A percentile compares a stretch with the other conserved stretches of the same genome.
These are phyloP conservation scores for Sebastolobus alascanus DNA, from an alignment of 2,797 vertebrate genomes.

Conservation along the genomic window DNA sequence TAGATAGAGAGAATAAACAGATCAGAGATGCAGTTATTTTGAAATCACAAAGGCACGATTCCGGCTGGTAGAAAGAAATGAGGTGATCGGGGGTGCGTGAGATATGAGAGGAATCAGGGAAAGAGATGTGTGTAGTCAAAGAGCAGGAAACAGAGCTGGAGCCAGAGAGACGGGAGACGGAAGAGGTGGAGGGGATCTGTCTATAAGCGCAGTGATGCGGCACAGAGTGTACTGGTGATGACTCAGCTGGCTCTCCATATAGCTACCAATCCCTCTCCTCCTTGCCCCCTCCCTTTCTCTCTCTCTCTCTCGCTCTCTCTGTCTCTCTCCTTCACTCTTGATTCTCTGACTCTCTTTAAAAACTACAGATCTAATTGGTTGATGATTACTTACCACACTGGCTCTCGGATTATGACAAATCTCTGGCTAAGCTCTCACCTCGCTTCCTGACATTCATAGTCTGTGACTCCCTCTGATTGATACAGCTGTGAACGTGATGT, in stretches of 20 bases:
- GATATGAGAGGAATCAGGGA: slow-evolving; percentile 35
- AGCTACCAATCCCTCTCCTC: slow-evolving; percentile 83
- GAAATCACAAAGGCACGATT: slow-evolving; percentile 35
- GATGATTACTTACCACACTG: slow-evolving; percentile 63
- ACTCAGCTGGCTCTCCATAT: slow-evolving; percentile 87
- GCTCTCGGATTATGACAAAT: slow-evolving; percentile 71
- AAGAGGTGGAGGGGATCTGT: slow-evolving; percentile 81
- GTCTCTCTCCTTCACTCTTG: slow-evolving; percentile 31
- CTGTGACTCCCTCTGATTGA: slow-evolving; percentile 41
- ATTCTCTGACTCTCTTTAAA: slow-evolving; percentile 65
- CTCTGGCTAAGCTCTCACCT: slow-evolving; percentile 54
- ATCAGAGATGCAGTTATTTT: slow-evolving; percentile 38
- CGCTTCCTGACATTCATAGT: slow-evolving; percentile 37
- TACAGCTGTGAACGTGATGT: slow-evolving; percentile 35
- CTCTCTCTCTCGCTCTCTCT: slow-evolving; percentile 32
- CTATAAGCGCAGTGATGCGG: slow-evolving; percentile 87
- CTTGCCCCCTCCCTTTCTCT: slow-evolving; percentile 39
- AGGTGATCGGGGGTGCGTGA: slow-evolving; percentile 28
- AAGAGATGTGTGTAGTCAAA: slow-evolving; percentile 53
- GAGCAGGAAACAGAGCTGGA: slow-evolving; percentile 72
- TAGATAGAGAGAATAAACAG: slow-evolving; percentile 7
- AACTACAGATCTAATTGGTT: slow-evolving; percentile 75
- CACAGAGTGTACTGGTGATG: slow-evolving; percentile 87
- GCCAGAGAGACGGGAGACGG: slow-evolving; percentile 66
- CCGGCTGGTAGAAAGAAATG: slow-evolving; percentile 20